phyloP scores from a whole-genome alignment of 2,888 invertebrate genomes.

The Cataglyphis rosenhaueri region DNA sequence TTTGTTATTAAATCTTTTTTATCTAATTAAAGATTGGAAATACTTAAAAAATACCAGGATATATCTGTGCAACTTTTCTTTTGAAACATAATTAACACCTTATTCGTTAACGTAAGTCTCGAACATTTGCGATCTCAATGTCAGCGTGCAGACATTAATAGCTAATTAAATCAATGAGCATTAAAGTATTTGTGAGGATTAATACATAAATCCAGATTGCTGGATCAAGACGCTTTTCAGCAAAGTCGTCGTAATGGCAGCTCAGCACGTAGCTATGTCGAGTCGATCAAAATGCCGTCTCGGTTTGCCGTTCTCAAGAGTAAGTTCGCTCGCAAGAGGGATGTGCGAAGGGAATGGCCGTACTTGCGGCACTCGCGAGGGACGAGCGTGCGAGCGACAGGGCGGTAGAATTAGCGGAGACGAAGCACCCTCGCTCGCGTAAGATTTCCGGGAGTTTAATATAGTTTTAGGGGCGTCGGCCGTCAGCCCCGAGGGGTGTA shows the following conservation, averaged over 20 bases:
- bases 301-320: constrained; percentile 74
- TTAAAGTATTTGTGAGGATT: neutral
- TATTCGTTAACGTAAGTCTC: neutral
- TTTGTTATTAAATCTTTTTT: too few relatives aligned
- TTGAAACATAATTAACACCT: neutral
- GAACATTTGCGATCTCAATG: neutral
- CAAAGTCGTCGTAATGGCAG: neutral
- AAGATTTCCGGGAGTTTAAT: constrained; percentile 85
- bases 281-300: constrained; percentile 83
- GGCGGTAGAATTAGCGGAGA: constrained; percentile 73
- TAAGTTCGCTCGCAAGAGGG: constrained; percentile 32
- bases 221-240: neutral
- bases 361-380: constrained; percentile 35
- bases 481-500: constrained; percentile 81
- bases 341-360: constrained; percentile 49
- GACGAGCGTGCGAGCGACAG: constrained; percentile 49
- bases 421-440: constrained; percentile 77
- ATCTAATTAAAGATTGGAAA: too few relatives aligned
- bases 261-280: constrained; percentile 23
- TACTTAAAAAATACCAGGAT: neutral
- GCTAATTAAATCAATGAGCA: constrained; percentile 10
- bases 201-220: constrained; percentile 9
- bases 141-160: neutral
- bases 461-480: constrained; percentile 85
- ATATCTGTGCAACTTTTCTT: neutral